A percentile compares a stretch with the other conserved stretches of the same genome.
Evolutionary conservation across 1,140 invertebrate species (phyloP).

Genomic region (Formica exsecta): DNA sequence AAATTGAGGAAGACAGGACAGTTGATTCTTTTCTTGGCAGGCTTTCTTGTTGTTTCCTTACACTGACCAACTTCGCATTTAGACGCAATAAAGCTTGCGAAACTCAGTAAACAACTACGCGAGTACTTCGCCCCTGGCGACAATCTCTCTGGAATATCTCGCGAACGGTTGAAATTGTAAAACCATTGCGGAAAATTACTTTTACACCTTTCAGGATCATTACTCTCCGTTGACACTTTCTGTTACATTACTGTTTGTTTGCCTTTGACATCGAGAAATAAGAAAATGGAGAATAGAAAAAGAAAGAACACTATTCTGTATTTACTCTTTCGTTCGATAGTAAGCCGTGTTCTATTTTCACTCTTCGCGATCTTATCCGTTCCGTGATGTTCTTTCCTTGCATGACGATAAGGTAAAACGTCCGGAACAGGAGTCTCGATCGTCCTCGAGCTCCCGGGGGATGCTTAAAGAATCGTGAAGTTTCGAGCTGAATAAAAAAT

Average conservation of each 20-base stretch:
- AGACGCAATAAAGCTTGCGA: conserved; percentile 20
- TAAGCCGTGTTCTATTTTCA: conserved; percentile 28
- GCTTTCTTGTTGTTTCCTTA: not conserved
- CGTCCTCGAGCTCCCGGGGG: conserved; percentile 57
- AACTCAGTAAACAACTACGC: conserved; percentile 35
- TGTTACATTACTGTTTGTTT: conserved; percentile 3
- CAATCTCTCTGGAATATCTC: conserved; percentile 11
- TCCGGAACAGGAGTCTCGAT: conserved; percentile 64
- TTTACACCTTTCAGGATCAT: not conserved
- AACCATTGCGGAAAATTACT: conserved; percentile 32
- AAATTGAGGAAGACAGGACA: conserved; percentile 35
- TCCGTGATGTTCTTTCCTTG: conserved; percentile 51
- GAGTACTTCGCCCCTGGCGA: conserved; percentile 5
- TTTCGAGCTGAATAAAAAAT: conserved; percentile 76
- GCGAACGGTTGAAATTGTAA: conserved; percentile 10
- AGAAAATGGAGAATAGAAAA: not conserved
- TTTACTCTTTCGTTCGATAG: conserved; percentile 36
- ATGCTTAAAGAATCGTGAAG: conserved; percentile 73
- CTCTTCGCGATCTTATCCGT: conserved; percentile 43
- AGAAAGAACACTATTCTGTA: not conserved
- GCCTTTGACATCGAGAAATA: not conserved
- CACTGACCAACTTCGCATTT: conserved; percentile 47
- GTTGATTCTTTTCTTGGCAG: conserved; percentile 50
- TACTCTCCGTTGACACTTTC: not conserved
- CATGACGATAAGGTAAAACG: conserved; percentile 68